A percentile compares a stretch with the other conserved stretches of the same genome.
These are phyloP conservation scores for Melanotus villosus DNA, from an alignment of 2,888 invertebrate genomes.

Conservation along the genomic window DNA sequence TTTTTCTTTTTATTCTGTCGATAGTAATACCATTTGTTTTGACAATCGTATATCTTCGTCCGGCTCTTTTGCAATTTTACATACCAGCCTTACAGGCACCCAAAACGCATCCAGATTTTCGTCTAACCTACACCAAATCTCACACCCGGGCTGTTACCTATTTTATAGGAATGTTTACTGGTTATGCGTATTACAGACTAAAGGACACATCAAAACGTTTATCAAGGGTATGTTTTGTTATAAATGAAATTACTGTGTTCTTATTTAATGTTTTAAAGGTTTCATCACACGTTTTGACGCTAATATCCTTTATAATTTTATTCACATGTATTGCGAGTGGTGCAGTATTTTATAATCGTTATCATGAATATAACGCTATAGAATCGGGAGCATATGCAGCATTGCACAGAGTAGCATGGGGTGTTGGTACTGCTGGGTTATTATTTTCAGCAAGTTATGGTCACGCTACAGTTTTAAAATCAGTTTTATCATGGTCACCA, in stretches of 20 bases:
- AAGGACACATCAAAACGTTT: conserved; percentile 59
- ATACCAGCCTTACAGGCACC: conserved; percentile 72
- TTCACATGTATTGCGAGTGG: conserved; percentile 69
- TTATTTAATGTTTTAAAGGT: conserved; percentile 64
- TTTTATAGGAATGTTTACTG: conserved; percentile 73
- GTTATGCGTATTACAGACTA: conserved; percentile 68
- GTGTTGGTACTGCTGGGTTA: conserved; percentile 69
- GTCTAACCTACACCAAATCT: conserved; percentile 73
- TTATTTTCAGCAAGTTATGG: conserved; percentile 72
- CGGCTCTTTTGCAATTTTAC: conserved; percentile 73
- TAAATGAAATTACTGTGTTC: background rate
- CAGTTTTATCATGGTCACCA: conserved; percentile 72
- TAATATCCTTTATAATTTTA: conserved; percentile 68
- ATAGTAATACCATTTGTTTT: conserved; percentile 71
- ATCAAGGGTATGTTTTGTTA: conserved; percentile 64
- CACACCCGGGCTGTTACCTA: conserved; percentile 75
- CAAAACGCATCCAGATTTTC: conserved; percentile 71
- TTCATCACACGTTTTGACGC: conserved; percentile 68
- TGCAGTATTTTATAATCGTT: conserved; percentile 70
- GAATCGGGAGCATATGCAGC: conserved; percentile 73
- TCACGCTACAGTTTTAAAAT: conserved; percentile 59
- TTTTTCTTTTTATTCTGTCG: conserved; percentile 65
- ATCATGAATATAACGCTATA: conserved; percentile 68
- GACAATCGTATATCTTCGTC: conserved; percentile 69
- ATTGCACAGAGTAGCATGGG: conserved; percentile 73